phyloP scores from a whole-genome alignment of 2,888 invertebrate genomes.

The Noctua pronuba region DNA sequence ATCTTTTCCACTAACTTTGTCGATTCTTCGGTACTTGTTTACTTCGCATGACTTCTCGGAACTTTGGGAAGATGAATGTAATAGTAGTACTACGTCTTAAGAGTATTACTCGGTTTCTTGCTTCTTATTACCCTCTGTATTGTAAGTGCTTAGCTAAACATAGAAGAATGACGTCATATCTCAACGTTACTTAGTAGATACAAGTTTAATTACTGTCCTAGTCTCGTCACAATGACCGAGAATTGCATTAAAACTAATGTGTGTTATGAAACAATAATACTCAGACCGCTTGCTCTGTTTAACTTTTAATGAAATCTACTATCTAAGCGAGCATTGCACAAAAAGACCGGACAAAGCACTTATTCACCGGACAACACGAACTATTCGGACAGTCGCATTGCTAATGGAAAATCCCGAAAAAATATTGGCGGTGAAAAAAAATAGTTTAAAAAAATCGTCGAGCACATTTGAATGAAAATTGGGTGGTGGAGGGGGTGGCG shows the following conservation, averaged over 20 bases:
- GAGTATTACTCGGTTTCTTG: conserved; percentile 18
- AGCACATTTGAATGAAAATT: conserved; percentile 90
- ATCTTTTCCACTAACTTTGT: conserved; percentile 61
- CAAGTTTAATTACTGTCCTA: conserved; percentile 42
- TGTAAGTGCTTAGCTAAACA: conserved; percentile 15
- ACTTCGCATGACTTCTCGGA: conserved; percentile 32
- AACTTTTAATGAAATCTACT: conserved; percentile 79
- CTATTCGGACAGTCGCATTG: conserved; percentile 84
- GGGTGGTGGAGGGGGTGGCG: conserved; percentile 84
- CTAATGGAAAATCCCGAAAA: conserved; percentile 89
- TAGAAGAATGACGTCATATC: conserved; percentile 31
- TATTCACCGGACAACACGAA: conserved; percentile 79
- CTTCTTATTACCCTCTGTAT: background rate
- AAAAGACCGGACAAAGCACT: conserved; percentile 77
- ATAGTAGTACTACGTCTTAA: conserved; percentile 7
- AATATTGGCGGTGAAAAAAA: conserved; percentile 85
- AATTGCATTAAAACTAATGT: conserved; percentile 58
- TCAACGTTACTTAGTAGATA: conserved; percentile 25
- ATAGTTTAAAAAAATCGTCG: conserved; percentile 85
- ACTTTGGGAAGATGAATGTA: conserved; percentile 26
- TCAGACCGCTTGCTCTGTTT: conserved; percentile 60
- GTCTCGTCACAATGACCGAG: conserved; percentile 49
- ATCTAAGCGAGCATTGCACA: conserved; percentile 69
- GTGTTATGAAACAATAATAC: conserved; percentile 54
- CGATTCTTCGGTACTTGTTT: conserved; percentile 49